phyloP scores from a whole-genome alignment of 2,797 vertebrate genomes.

The Myotis pilosus region DNA sequence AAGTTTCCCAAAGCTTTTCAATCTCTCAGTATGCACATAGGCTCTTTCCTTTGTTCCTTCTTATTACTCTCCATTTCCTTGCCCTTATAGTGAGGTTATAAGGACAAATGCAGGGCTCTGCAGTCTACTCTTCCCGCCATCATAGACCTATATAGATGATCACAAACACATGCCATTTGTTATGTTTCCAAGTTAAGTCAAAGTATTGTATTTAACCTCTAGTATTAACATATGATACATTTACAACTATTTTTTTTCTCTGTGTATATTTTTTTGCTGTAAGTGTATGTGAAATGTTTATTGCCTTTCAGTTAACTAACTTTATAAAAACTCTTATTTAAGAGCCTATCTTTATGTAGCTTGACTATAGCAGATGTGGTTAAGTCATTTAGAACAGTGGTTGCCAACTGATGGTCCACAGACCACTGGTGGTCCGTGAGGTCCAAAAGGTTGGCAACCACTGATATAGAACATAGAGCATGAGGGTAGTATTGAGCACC shows the following conservation, averaged over 20 bases:
- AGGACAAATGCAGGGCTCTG: not conserved
- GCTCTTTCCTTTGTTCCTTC: not conserved
- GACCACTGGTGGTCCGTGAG: too few species aligned
- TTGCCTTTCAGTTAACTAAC: not conserved
- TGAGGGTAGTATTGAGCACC: not conserved
- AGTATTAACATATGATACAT: not conserved
- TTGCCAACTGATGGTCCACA: too few species aligned
- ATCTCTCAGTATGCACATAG: rapidly evolving
- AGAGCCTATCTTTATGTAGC: not conserved
- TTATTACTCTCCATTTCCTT: not conserved
- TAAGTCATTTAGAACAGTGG: not conserved
- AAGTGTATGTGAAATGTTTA: not conserved
- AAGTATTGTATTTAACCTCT: not conserved
- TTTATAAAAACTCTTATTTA: not conserved
- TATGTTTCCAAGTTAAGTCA: not conserved
- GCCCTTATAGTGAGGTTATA: not conserved
- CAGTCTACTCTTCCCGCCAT: not conserved
- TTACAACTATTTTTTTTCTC: not conserved
- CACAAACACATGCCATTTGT: not conserved
- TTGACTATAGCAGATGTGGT: not conserved
- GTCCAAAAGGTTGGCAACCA: too few species aligned
- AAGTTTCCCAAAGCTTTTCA: not conserved
- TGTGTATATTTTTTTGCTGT: not conserved
- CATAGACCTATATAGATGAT: not conserved
- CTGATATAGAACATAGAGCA: not conserved